A percentile compares a stretch with the other conserved stretches of the same genome.
phyloP scores from a whole-genome alignment of 1,140 invertebrate species.

The Odontomachus brunneus region DNA sequence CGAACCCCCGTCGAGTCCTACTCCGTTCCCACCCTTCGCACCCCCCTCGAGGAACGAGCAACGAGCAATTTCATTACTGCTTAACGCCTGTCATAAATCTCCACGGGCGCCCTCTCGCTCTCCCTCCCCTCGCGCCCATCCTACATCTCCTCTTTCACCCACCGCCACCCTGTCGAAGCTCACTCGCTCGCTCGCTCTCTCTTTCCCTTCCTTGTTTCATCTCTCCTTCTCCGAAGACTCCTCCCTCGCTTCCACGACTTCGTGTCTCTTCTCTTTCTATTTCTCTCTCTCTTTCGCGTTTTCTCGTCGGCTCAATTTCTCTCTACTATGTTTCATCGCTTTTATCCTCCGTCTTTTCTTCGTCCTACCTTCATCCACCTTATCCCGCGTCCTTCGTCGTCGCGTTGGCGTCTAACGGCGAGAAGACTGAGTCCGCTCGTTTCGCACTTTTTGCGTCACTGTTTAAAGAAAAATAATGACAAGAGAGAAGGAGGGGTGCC shows the following conservation, averaged over 20 bases:
- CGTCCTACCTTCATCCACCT: not conserved
- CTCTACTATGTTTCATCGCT: conserved; percentile 71
- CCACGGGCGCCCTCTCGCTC: conserved; percentile 76
- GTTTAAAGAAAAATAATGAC: conserved; percentile 64
- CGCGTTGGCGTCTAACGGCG: not conserved
- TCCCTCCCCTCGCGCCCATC: conserved; percentile 40
- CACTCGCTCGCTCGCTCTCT: conserved; percentile 38
- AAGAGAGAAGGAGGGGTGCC: not conserved
- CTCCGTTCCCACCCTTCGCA: conserved; percentile 74
- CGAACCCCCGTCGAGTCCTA: conserved; percentile 73
- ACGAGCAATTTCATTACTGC: conserved; percentile 86
- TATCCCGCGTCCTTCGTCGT: not conserved
- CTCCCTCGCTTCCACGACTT: conserved; percentile 53
- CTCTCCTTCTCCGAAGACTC: conserved; percentile 59
- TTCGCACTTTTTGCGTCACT: conserved; percentile 25
- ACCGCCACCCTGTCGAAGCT: conserved; percentile 65
- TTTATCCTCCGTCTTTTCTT: conserved; percentile 70
- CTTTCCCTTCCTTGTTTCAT: conserved; percentile 69
- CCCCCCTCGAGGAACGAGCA: conserved; percentile 82
- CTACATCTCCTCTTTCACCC: conserved; percentile 40
- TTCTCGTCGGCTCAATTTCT: conserved; percentile 58
- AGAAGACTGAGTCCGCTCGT: conserved; percentile 47
- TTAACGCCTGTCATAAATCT: conserved; percentile 86
- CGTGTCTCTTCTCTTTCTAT: conserved; percentile 56
- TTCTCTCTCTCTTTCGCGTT: conserved; percentile 62